Evolutionary conservation across 2,888 invertebrate genomes (phyloP).

Genomic region (Ophion obscuratus): DNA sequence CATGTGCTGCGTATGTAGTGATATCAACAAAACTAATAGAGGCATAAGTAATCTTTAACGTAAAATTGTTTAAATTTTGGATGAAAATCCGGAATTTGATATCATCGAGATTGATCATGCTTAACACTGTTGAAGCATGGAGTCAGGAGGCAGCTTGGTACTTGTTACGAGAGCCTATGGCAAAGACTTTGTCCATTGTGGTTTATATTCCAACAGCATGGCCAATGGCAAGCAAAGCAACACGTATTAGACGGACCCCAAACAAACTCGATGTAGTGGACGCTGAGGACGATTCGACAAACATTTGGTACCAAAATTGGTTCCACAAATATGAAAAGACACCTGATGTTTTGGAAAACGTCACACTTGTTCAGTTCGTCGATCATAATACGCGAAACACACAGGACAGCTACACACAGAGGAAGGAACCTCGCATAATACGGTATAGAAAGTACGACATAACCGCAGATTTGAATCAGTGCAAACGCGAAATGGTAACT

Average conservation of each 20-base stretch:
- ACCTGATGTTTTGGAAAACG: constrained; percentile 73
- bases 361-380: constrained; percentile 80
- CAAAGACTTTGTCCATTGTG: constrained; percentile 74
- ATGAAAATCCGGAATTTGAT: too few species aligned
- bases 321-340: constrained; percentile 81
- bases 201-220: constrained; percentile 67
- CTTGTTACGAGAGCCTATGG: constrained; percentile 81
- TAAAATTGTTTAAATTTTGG: too few species aligned
- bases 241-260: constrained; percentile 74
- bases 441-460: constrained; percentile 81
- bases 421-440: constrained; percentile 69
- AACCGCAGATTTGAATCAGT: constrained; percentile 74
- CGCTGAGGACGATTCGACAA: constrained; percentile 51
- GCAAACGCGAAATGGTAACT: constrained; percentile 68
- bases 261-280: constrained; percentile 73
- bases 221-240: constrained; percentile 81
- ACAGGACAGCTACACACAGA: background rate
- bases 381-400: constrained; percentile 69
- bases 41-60: too few species aligned
- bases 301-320: constrained; percentile 82
- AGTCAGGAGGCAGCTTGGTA: constrained; percentile 83
- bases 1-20: too few species aligned
- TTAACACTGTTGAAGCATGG: too few species aligned
- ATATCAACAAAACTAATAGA: too few species aligned
- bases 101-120: too few species aligned